phyloP scores from a whole-genome alignment of 2,797 vertebrate species.

The Arctocebus calabarensis region DNA sequence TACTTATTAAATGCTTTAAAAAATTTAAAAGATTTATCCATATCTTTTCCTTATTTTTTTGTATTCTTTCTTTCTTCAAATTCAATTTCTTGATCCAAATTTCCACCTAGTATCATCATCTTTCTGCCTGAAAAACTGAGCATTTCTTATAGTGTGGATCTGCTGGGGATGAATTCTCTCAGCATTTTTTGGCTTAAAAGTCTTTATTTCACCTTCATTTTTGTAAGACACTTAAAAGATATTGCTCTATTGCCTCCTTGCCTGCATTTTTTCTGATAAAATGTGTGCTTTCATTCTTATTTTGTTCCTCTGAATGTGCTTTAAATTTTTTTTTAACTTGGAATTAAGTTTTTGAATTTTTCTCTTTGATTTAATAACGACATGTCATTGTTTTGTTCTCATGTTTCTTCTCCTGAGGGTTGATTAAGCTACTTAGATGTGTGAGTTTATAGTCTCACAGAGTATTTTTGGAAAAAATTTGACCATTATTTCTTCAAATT shows the following conservation, averaged over 20 bases:
- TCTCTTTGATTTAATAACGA: background rate
- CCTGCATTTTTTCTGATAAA: background rate
- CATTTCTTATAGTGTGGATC: background rate
- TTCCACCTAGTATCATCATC: background rate
- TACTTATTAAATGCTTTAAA: background rate
- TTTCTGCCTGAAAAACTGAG: background rate
- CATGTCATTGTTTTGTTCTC: background rate
- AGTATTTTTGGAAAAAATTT: background rate
- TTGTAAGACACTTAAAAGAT: slow-evolving; percentile 18
- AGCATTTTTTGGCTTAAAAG: background rate
- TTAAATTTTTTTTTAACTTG: too few species aligned
- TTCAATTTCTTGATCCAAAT: background rate
- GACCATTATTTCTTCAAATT: slow-evolving; percentile 9
- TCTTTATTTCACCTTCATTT: background rate
- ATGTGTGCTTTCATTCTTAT: background rate
- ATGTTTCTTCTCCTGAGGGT: background rate
- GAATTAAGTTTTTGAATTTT: background rate
- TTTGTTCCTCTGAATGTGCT: background rate
- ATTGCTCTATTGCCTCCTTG: background rate
- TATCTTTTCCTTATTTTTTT: background rate
- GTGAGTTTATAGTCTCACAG: background rate
- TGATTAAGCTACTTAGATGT: background rate
- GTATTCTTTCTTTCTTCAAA: background rate
- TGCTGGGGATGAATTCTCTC: background rate
- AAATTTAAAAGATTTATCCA: background rate